Evolutionary conservation across 2,888 invertebrate genomes (phyloP), one percentile per base, ranked within the genome.

Genomic region (Drosophila nigricruria): DNA sequence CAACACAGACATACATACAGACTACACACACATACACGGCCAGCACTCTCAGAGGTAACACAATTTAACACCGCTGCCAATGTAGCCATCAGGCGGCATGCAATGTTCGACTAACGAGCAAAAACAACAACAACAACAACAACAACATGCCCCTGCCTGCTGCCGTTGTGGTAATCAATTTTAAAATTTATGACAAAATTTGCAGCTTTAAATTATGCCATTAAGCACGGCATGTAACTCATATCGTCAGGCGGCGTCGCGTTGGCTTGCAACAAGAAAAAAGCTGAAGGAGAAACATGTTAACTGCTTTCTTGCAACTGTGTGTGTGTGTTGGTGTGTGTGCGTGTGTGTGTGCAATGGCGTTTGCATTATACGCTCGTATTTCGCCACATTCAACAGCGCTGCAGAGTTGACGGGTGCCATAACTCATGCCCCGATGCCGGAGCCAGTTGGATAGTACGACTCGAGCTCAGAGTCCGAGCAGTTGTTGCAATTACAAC

Each of bases 111-210:
- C 85, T 88, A 86, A 86, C 85, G 87, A 85, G 86, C 86, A 81
- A 78, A 80, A 85, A 70, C 73, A 76, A 78, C 78, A 87, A 71
- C 78, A 87, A 71, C 83, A 81, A 54, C 60, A 73, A 69, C 65
- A 72, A 63, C 64, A 72, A 73, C 74, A 70, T 77, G 80, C 86
- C 73, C 74, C 76, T 70, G 77, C 67, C 73, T 52, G 52, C 52
- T 52, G 77, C 73, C 73, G 74, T 82, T 79, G 89, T 83, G 89
- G 87, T 89, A 87, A 87, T 87, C 87, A 87, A 85, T 89, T 90
- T 91, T 91, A 88, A 91, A 91, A 91, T 91, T 91, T 91, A 91
- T 91, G 91, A 91, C 91, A 91, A 91, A 91, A 91, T 91, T 91
- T 91, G 91, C 91, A 91, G 91, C 90, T 91, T 91, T 91, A 91